phyloP scores from a whole-genome alignment of 2,888 invertebrate species.

The Anaspis maculata region DNA sequence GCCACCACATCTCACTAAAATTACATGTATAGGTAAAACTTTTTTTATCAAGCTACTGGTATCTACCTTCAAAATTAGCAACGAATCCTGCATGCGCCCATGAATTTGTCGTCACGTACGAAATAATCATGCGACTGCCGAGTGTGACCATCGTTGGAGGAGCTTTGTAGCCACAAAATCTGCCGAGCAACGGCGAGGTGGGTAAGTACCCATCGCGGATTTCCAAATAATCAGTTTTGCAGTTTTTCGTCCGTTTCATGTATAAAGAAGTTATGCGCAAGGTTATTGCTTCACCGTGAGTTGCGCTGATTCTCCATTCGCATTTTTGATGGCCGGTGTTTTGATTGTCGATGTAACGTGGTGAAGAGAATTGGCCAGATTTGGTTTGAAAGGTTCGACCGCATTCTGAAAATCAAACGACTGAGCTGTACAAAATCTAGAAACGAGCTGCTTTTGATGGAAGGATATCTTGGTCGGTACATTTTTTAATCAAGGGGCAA shows the following conservation, averaged over 20 bases:
- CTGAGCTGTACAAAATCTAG: neutral
- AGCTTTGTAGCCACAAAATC: slow-evolving; percentile 77
- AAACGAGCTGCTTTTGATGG: neutral
- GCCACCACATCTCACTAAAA: slow-evolving; percentile 84
- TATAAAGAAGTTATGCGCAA: slow-evolving; percentile 84
- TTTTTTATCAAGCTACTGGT: no score
- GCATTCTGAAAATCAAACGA: slow-evolving; percentile 55
- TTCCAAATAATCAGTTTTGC: slow-evolving; percentile 82
- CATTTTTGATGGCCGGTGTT: slow-evolving; percentile 50
- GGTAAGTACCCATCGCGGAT: slow-evolving; percentile 92
- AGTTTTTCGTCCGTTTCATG: slow-evolving; percentile 76
- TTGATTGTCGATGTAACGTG: slow-evolving; percentile 52
- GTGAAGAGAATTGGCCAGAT: slow-evolving; percentile 68
- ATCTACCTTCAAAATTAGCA: slow-evolving; percentile 84
- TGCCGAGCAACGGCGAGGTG: slow-evolving; percentile 77
- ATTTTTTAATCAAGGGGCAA: no score
- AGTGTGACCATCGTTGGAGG: slow-evolving; percentile 68
- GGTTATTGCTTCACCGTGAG: slow-evolving; percentile 89
- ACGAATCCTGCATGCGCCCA: slow-evolving; percentile 73
- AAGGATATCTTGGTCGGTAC: no score
- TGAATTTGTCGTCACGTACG: slow-evolving; percentile 66
- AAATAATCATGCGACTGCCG: slow-evolving; percentile 84
- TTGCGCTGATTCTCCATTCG: slow-evolving; percentile 94
- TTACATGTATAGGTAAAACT: no score
- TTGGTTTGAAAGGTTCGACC: slow-evolving; percentile 83